Evolutionary conservation across 2,888 invertebrate genomes (phyloP), one percentile per base, ranked within the genome.

Genomic region (Ophion costatus): DNA sequence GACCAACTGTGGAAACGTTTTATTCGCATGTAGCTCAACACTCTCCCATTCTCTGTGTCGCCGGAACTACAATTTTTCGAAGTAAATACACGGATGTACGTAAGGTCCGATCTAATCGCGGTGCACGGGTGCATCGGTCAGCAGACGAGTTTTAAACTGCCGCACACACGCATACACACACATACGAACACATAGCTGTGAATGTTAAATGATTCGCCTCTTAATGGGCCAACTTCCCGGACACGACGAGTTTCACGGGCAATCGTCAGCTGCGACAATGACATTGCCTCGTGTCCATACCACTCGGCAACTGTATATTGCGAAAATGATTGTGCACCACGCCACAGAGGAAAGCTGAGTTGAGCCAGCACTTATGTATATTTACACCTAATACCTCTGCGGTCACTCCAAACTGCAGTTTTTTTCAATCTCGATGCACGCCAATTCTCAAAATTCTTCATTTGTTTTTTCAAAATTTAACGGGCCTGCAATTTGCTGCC

Each of bases 191-290:
- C 76, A 88, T 87, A 59, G 79, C 59, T 66, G 90, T 88, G 90
- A 92, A 92, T 90, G 91, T 92, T 92, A 91, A 90, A 90, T 90
- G 90, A 88, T 87, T 86, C 84, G 85, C 83, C 88, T 87, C 85
- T 88, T 92, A 92, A 92, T 92, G 85, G 90, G 84, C 89, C 90
- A 89, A 92, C 93, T 93, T 93, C 93, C 93, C 93, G 93, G 93
- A 93, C 92, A 93, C 91, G 89, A 86, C 92, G 92, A 93, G 91
- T 93, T 92, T 92, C 92, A 90, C 86, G 88, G 88, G 90, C 89
- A 92, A 92, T 92, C 91, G 90, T 90, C 89, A 88, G 86, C 83
- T 84, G 87, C 91, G 93, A 91, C 93, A 93, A 92, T 93, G 93
- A 93, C 93, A 93, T 93, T 93, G 92, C 90, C 87, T 80, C 77